Evolutionary conservation across 2,888 invertebrate species (phyloP).

Genomic region (Amphipyra tragopoginis): DNA sequence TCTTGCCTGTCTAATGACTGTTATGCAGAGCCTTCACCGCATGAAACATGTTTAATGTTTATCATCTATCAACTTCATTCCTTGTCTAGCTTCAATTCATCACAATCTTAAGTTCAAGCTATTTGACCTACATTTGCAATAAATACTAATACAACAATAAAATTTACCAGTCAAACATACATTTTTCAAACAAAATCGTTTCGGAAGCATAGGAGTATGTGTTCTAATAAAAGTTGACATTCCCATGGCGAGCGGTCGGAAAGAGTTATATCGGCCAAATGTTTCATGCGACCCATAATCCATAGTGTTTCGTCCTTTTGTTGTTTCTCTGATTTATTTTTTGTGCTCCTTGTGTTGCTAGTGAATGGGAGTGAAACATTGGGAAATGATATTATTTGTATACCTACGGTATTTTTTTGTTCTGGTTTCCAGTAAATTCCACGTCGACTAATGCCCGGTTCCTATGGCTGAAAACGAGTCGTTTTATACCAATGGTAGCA

Average conservation of each 20-base stretch:
- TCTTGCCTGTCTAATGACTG: too few species aligned
- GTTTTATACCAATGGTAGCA: too few species aligned
- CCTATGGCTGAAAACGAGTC: too few species aligned
- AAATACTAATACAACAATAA: constrained; percentile 42
- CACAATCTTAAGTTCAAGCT: background rate
- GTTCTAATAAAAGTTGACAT: constrained; percentile 63
- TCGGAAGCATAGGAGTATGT: constrained; percentile 49
- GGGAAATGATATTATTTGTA: constrained; percentile 1
- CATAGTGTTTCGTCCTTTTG: constrained; percentile 59
- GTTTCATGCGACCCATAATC: constrained; percentile 59
- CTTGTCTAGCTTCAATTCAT: background rate
- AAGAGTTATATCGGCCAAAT: constrained; percentile 63
- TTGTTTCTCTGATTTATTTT: constrained; percentile 54
- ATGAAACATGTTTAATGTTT: background rate
- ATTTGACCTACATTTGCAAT: constrained; percentile 26
- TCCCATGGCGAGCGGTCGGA: constrained; percentile 56
- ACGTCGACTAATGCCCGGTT: background rate
- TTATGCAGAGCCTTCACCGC: background rate
- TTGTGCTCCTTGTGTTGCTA: constrained; percentile 13
- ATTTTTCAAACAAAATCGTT: constrained; percentile 41
- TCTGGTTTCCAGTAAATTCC: constrained; percentile 1
- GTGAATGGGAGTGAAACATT: constrained; percentile 6
- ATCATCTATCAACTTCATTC: background rate
- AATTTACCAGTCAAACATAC: constrained; percentile 27
- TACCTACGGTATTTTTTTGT: too few species aligned